phyloP scores from a whole-genome alignment of 2,797 vertebrate genomes.

The Argya squamiceps region DNA sequence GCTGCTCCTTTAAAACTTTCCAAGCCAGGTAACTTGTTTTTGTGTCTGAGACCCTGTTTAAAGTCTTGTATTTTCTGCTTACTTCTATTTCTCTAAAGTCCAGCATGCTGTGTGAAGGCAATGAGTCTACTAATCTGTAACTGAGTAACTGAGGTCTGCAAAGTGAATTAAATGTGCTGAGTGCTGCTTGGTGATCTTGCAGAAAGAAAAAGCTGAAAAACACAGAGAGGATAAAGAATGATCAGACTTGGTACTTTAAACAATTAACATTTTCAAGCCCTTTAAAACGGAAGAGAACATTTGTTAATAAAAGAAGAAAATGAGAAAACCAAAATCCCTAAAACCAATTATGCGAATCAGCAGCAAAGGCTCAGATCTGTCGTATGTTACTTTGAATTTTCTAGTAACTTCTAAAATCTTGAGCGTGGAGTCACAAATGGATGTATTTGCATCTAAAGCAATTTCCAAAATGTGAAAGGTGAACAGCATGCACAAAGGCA shows the following conservation, averaged over 20 bases:
- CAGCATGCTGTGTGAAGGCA: not conserved
- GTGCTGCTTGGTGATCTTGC: not conserved
- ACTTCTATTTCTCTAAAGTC: not conserved
- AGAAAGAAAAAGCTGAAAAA: conserved; percentile 3
- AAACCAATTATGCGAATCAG: not conserved
- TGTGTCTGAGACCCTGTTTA: not conserved
- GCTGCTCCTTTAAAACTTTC: not conserved
- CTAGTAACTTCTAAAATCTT: not conserved
- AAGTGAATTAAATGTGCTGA: not conserved
- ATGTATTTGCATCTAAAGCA: conserved; percentile 5
- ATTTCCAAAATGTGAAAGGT: conserved; percentile 1
- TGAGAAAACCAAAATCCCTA: not conserved
- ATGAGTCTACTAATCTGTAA: not conserved
- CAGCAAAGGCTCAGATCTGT: not conserved
- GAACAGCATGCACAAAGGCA: not conserved
- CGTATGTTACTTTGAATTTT: not conserved
- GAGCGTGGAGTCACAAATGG: not conserved
- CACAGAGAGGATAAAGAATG: not conserved
- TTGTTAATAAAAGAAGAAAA: conserved; percentile 37
- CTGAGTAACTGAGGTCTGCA: not conserved
- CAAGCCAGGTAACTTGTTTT: not conserved
- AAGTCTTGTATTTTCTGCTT: not conserved
- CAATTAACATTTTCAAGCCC: conserved; percentile 25
- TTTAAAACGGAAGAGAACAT: not conserved
- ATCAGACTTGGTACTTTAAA: not conserved